Conservation (phyloP, 2,888 invertebrate genomes). For the Brenthis ino region DNA sequence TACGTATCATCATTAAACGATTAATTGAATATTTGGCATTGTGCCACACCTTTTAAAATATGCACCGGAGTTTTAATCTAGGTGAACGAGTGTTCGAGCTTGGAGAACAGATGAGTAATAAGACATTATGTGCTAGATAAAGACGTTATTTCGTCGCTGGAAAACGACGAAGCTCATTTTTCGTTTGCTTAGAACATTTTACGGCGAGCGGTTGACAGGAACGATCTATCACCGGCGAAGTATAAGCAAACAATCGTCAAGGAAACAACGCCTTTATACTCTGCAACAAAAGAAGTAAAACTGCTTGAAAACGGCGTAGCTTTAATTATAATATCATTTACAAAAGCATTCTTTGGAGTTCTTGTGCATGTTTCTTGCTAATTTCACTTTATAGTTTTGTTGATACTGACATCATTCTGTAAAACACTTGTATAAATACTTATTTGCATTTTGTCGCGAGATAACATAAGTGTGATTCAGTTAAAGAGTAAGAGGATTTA, state of each 20-base stretch:
- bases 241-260: conserved; percentile 34
- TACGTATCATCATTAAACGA: conserved; percentile 35
- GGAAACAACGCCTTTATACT: conserved; percentile 32
- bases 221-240: conserved; percentile 55
- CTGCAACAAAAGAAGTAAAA: conserved; percentile 17
- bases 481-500: not conserved
- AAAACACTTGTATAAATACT: conserved; percentile 26
- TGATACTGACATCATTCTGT: conserved; percentile 24
- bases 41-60: conserved; percentile 52
- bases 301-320: conserved; percentile 9
- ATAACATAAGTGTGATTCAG: not conserved
- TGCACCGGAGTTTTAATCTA: conserved; percentile 52
- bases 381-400: conserved; percentile 26
- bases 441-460: conserved; percentile 16
- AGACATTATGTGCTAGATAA: conserved; percentile 56
- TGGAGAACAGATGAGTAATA: conserved; percentile 55
- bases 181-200: conserved; percentile 49
- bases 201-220: conserved; percentile 55
- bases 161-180: conserved; percentile 59
- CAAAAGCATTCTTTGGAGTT: conserved; percentile 16
- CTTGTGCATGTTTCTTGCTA: conserved; percentile 27
- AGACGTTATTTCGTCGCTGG: conserved; percentile 53
- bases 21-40: conserved; percentile 54
- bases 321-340: conserved; percentile 29
- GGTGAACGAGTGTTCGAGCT: conserved; percentile 34